Base-by-base conservation (phyloP, 2,113 vertebrate species). In the Brachyistius frenatus region DNA sequence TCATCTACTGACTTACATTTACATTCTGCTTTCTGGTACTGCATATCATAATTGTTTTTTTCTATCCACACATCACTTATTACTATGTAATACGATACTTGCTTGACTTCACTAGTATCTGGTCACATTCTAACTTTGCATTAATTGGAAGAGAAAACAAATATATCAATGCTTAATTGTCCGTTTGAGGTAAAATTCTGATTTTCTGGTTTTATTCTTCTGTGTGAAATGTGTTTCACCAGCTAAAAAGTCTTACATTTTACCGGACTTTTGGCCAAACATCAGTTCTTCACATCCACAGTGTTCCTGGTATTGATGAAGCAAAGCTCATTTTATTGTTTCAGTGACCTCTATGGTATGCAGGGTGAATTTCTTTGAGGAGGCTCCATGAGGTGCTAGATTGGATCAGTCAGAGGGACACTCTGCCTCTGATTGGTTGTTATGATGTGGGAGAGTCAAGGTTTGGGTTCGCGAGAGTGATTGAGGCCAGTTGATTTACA, bases 331-430 rank as follows among this genome's bases (percentile, higher is more conserved):
- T 39, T 16, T 37, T 4, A n/a, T 15, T 30, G 11, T 52, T 7
- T 32, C 14, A 46, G 46, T 46, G 54, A 33, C 39, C 62, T 73
- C 69, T 67, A 57, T 56, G 71, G 11, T 67, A 35, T 66, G 68
- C 31, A 57, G 15, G 57, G 23, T 44, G 32, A 23, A 11, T 16
- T 31, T 74, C 10, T 53, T 47, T 32, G 14, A 11, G 46, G n/a
- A 10, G 3, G 36, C 44, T 60, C 32, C 31, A 8, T 15, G 16
- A 76, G 23, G 23, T 23, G 23, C 23, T 23, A 23, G 23, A 23
- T 23, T 23, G 23, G 23, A 23, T 23, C 23, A 23, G 23, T 23
- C 23, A 23, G 23, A 23, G 23, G 23, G 23, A 23, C 23, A 23
- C 23, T 23, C 23, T 23, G 23, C 23, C 23, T 23, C 23, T 23